Evolutionary conservation across 2,797 vertebrate genomes (phyloP).

Genomic region (Myotis vivesi): DNA sequence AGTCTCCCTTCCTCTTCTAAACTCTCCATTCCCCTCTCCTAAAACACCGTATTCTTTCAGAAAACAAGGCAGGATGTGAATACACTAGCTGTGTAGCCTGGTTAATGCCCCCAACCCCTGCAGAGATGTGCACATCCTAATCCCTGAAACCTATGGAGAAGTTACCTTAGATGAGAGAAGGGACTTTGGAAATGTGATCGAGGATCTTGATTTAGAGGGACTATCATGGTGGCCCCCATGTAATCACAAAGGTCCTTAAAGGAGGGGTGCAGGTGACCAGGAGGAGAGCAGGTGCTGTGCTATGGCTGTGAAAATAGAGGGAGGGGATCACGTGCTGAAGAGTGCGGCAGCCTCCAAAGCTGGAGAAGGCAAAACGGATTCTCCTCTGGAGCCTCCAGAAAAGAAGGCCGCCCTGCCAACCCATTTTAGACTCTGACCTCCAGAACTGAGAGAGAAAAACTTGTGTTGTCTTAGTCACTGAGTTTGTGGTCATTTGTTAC

Average conservation of each 20-base stretch:
- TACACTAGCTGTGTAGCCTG: neutral
- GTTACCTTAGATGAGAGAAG: neutral
- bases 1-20: neutral
- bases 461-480: accelerated
- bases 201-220: neutral
- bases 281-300: neutral
- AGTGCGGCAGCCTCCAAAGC: neutral
- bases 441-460: neutral
- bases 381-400: neutral
- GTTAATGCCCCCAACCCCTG: neutral
- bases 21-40: neutral
- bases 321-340: too few relatives aligned
- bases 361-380: neutral
- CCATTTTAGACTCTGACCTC: neutral
- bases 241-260: neutral
- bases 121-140: accelerated
- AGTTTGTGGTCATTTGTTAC: neutral
- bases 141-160: neutral
- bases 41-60: neutral
- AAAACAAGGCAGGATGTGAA: neutral
- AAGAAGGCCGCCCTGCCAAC: neutral
- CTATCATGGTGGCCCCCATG: neutral
- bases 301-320: neutral
- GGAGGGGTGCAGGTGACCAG: too few relatives aligned
- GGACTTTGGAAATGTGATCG: neutral